phyloP scores from a whole-genome alignment of 1,140 invertebrate genomes.

The Aphaenogaster ashmeadi region DNA sequence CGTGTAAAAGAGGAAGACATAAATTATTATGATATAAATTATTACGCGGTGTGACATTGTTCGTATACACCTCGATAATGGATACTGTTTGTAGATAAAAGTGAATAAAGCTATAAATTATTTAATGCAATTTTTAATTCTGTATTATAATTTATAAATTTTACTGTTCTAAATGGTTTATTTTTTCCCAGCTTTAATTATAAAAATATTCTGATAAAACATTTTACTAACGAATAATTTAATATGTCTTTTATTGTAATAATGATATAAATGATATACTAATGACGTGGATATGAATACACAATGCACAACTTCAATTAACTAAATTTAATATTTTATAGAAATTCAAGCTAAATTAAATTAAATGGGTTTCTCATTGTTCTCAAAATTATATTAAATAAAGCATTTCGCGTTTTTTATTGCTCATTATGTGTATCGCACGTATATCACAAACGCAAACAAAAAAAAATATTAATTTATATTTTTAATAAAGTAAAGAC shows the following conservation, averaged over 20 bases:
- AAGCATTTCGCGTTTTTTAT: neutral
- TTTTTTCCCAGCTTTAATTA: neutral
- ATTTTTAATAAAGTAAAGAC: neutral
- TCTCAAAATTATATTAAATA: neutral
- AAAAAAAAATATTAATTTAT: neutral
- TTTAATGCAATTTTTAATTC: slow-evolving; percentile 45
- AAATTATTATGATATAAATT: slow-evolving; percentile 9
- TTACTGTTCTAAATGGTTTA: neutral
- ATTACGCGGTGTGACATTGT: slow-evolving; percentile 11
- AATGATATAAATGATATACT: neutral
- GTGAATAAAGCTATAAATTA: slow-evolving; percentile 68
- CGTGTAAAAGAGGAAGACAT: neutral
- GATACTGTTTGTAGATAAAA: slow-evolving; percentile 71
- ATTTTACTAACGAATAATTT: slow-evolving; percentile 13
- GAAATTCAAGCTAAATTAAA: neutral
- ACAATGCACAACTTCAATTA: neutral
- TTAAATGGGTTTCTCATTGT: neutral
- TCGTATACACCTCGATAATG: slow-evolving; percentile 48
- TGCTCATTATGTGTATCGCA: neutral
- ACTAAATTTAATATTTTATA: slow-evolving; percentile 17
- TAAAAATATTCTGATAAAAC: neutral
- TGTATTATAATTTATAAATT: neutral
- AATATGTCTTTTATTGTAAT: neutral
- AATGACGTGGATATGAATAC: neutral
- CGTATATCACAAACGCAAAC: neutral